Conservation (phyloP, 2,797 vertebrate genomes). For the Pitangus sulphuratus region DNA sequence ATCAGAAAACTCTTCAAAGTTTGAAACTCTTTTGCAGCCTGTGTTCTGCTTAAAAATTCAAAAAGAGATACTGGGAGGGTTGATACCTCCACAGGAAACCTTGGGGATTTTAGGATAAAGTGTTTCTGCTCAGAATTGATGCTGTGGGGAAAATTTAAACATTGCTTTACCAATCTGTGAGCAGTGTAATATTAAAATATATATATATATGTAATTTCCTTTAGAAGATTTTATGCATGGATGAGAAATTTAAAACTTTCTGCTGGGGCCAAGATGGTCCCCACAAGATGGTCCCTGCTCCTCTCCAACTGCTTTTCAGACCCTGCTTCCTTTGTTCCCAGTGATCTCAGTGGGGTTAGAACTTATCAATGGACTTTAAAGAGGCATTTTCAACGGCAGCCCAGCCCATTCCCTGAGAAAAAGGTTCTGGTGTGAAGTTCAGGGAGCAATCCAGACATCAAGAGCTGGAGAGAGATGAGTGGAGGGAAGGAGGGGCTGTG, state of each 20-base stretch:
- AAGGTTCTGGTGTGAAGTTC: background rate
- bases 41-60: background rate
- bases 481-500: background rate
- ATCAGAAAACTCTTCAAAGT: background rate
- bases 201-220: too few species aligned
- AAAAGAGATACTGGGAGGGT: background rate
- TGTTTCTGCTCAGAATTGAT: background rate
- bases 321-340: background rate
- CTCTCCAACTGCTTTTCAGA: background rate
- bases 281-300: background rate
- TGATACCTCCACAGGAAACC: background rate
- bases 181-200: background rate
- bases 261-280: background rate
- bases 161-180: background rate
- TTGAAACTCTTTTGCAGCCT: background rate
- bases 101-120: background rate
- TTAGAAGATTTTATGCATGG: background rate
- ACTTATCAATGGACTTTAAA: background rate
- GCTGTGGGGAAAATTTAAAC: background rate
- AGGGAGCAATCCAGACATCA: background rate
- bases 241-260: background rate
- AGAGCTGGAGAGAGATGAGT: background rate
- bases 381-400: background rate
- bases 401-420: background rate
- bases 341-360: background rate